Evolutionary conservation across 2,113 vertebrate species (phyloP).

Genomic region (Arothron firmamentum): DNA sequence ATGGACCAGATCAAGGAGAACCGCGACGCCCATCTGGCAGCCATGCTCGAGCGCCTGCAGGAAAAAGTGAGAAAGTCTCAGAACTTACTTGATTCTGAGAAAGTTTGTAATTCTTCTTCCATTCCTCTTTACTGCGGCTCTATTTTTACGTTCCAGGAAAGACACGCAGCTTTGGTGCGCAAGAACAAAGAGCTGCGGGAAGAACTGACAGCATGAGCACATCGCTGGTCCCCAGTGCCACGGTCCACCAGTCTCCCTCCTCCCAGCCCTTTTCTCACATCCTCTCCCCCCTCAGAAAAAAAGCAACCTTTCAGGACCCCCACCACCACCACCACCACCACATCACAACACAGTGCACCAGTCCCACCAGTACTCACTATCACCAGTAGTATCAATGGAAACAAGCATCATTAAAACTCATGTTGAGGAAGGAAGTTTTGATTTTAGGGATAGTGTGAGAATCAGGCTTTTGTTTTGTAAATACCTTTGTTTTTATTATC

Average conservation of each 20-base stretch:
- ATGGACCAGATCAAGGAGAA: slow-evolving; percentile 98
- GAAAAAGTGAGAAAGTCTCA: slow-evolving; percentile 81
- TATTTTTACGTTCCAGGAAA: slow-evolving; percentile 76
- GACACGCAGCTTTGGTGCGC: slow-evolving; percentile 88
- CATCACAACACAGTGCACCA: slow-evolving; percentile 38
- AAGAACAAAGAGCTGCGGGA: slow-evolving; percentile 97
- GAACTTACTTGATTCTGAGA: background rate
- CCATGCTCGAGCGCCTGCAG: slow-evolving; percentile 91
- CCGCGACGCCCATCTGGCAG: slow-evolving; percentile 87
- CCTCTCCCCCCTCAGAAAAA: slow-evolving; percentile 43
- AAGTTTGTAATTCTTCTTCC: background rate
- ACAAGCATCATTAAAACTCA: slow-evolving; percentile 55
- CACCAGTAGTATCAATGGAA: slow-evolving; percentile 67
- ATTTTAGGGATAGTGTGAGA: slow-evolving; percentile 56
- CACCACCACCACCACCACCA: slow-evolving; percentile 37
- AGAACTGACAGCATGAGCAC: slow-evolving; percentile 75
- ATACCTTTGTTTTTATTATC: slow-evolving; percentile 56
- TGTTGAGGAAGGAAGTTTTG: slow-evolving; percentile 63
- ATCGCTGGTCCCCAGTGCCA: slow-evolving; percentile 34
- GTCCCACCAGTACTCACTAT: slow-evolving; percentile 54
- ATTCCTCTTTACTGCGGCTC: background rate
- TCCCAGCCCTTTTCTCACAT: slow-evolving; percentile 27
- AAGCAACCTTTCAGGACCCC: slow-evolving; percentile 51
- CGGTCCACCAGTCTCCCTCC: slow-evolving; percentile 33
- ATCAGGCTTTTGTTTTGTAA: slow-evolving; percentile 70